Conservation (phyloP, 2,888 invertebrate species). For the Eupithecia abbreviata region DNA sequence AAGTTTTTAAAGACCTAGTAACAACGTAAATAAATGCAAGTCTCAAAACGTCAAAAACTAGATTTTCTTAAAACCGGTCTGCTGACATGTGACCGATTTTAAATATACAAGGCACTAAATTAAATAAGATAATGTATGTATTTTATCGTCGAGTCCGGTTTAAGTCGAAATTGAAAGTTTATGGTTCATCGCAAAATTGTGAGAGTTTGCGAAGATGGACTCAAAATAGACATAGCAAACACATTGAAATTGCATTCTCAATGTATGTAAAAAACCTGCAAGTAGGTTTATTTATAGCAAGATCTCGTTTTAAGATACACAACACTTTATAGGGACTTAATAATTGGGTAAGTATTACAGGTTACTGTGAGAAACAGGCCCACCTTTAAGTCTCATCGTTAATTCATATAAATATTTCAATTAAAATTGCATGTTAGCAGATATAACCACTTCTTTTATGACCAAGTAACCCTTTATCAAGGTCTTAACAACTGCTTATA, state of each 20-base stretch:
- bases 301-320: background rate
- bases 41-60: background rate
- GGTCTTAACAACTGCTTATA: background rate
- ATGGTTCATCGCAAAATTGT: background rate
- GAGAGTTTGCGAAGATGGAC: background rate
- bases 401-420: background rate
- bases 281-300: background rate
- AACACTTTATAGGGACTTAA: background rate
- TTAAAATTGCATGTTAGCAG: slow-evolving; percentile 7
- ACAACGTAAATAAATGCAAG: background rate
- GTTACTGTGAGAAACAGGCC: slow-evolving; percentile 14
- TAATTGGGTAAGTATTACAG: slow-evolving; percentile 1
- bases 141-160: slow-evolving; percentile 5
- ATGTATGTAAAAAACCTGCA: background rate
- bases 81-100: background rate
- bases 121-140: background rate
- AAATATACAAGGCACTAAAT: background rate
- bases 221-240: background rate
- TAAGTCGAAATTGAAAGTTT: slow-evolving; percentile 10
- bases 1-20: too few relatives aligned
- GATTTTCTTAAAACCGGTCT: slow-evolving; percentile 11
- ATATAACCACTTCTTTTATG: slow-evolving; percentile 18
- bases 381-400: slow-evolving; percentile 12
- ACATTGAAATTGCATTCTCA: background rate
- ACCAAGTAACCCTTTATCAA: slow-evolving; percentile 22